Evolutionary conservation across 1,140 invertebrate species (phyloP).

Genomic region (Rhyacophila brunnea): DNA sequence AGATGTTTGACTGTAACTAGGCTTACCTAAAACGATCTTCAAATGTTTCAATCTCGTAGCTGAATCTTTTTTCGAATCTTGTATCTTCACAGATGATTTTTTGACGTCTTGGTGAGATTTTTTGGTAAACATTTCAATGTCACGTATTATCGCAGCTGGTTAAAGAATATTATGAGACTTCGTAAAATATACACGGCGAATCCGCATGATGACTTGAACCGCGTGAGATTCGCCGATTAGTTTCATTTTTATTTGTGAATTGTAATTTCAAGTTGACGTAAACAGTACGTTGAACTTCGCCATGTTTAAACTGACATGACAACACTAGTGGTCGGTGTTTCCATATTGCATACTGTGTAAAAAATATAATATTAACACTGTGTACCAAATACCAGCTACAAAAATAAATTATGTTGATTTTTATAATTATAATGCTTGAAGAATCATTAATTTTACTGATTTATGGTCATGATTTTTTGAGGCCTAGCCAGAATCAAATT

Average conservation of each 20-base stretch:
- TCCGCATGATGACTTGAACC: constrained; percentile 5
- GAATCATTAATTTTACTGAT: too few relatives aligned
- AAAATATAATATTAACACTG: too few relatives aligned
- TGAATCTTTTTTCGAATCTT: constrained; percentile 93
- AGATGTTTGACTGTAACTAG: not conserved
- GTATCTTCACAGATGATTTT: constrained; percentile 91
- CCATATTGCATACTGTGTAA: too few relatives aligned
- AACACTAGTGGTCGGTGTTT: too few relatives aligned
- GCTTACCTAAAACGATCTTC: constrained; percentile 86
- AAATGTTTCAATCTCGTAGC: constrained; percentile 91
- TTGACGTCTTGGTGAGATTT: constrained; percentile 89
- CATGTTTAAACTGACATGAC: constrained; percentile 21
- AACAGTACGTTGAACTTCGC: constrained; percentile 28
- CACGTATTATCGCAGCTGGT: constrained; percentile 4
- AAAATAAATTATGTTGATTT: too few relatives aligned
- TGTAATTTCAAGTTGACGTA: constrained; percentile 22
- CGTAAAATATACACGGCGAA: constrained; percentile 9
- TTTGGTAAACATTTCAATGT: constrained; percentile 83
- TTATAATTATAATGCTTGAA: too few relatives aligned
- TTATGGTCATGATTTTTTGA: too few relatives aligned
- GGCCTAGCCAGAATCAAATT: too few relatives aligned
- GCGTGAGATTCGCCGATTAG: not conserved
- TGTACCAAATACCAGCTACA: too few relatives aligned
- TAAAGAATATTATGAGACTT: constrained; percentile 8
- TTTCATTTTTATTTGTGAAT: constrained; percentile 13